Percentiles rank a stretch among this genome's conserved stretches.
Evolutionary conservation across 2,888 invertebrate species (phyloP).

Genomic region (Shargacucullia verbasci): DNA sequence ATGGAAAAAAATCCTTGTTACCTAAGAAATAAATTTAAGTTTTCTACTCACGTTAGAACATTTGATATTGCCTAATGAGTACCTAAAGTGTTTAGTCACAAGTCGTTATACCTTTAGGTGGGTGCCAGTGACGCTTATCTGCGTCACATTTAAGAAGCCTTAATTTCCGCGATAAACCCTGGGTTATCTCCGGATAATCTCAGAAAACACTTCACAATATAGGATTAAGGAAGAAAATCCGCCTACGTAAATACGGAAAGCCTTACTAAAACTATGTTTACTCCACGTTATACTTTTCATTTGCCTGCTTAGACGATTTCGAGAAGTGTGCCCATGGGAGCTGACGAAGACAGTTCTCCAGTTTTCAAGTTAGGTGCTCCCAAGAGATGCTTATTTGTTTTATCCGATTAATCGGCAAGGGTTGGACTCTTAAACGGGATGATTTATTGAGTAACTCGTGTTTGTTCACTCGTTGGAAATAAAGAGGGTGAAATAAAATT

Average conservation of each 20-base stretch:
- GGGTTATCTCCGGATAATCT: conserved; percentile 37
- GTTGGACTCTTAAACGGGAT: conserved; percentile 56
- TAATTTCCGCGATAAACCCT: conserved; percentile 40
- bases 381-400: conserved; percentile 55
- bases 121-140: conserved; percentile 20
- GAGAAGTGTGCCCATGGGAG: conserved; percentile 39
- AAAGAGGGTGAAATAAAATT: conserved; percentile 53
- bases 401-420: conserved; percentile 63
- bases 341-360: conserved; percentile 15
- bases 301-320: conserved; percentile 47
- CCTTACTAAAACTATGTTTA: conserved; percentile 31
- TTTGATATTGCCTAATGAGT: conserved; percentile 38
- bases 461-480: conserved; percentile 53
- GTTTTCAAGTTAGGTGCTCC: conserved; percentile 27
- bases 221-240: conserved; percentile 40
- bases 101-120: conserved; percentile 10
- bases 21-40: conserved; percentile 7
- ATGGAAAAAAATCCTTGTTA: background rate
- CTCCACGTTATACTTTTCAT: conserved; percentile 50
- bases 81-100: conserved; percentile 14
- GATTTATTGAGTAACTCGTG: conserved; percentile 63
- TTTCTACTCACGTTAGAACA: conserved; percentile 27
- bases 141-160: conserved; percentile 30
- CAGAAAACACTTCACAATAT: conserved; percentile 37
- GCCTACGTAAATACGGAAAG: conserved; percentile 37